Percentiles rank a stretch among this genome's conserved stretches.
phyloP scores from a whole-genome alignment of 2,113 vertebrate genomes.

The Theropithecus gelada region DNA sequence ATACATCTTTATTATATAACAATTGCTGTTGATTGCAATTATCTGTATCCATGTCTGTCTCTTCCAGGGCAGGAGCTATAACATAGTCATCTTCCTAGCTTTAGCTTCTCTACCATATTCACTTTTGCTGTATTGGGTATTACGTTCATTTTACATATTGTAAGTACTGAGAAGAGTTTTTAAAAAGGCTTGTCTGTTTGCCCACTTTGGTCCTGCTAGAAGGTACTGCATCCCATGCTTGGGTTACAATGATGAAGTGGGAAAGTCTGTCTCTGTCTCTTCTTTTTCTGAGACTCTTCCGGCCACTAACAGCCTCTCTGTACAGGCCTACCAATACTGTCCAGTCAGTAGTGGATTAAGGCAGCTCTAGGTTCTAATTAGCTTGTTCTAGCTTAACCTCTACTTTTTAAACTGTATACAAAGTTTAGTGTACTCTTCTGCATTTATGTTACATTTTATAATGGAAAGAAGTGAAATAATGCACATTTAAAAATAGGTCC shows the following conservation, averaged over 20 bases:
- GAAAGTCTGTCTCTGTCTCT: background rate
- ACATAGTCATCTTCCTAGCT: background rate
- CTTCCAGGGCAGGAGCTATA: background rate
- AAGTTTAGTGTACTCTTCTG: background rate
- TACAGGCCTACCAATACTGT: background rate
- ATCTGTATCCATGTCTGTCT: background rate
- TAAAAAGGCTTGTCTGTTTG: background rate
- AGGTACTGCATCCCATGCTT: background rate
- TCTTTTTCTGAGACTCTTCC: background rate
- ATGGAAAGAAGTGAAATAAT: background rate
- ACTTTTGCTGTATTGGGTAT: constrained; percentile 1
- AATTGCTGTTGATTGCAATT: background rate
- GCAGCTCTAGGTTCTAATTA: background rate
- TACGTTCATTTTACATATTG: background rate
- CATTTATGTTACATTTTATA: background rate
- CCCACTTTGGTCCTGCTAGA: background rate
- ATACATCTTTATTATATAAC: background rate
- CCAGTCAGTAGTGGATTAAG: background rate
- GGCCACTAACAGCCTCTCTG: background rate
- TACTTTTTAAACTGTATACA: background rate
- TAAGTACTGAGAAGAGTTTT: background rate
- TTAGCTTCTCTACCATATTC: background rate
- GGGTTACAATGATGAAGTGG: background rate
- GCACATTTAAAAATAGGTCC: background rate
- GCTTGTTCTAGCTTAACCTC: background rate